Base-by-base conservation (phyloP, 2,888 invertebrate genomes). In the Plutella xylostella region DNA sequence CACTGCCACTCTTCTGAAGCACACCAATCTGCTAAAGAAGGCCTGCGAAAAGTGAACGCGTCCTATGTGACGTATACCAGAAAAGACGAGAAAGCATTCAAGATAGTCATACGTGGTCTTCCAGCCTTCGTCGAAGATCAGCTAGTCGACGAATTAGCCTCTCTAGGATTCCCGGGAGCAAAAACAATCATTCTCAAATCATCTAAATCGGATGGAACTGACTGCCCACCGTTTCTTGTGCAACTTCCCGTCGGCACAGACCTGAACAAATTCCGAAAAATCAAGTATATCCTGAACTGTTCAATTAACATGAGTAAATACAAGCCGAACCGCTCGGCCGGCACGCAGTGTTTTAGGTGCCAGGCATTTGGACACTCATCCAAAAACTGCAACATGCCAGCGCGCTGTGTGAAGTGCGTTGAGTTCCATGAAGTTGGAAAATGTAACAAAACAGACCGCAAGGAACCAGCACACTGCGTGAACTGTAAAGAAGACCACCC, bases 221-320 rank as follows among this genome's bases (percentile, higher is more conserved):
- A 56, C 57, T 60, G 61, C 61, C 65, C 43, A 5, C 41, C 37
- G 1, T 42, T 45, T 6, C 21, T 48, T 2, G 31, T 48, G 63
- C 60, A 59, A 62, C 61, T 60, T 62, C 17, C 28, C 59, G 59
- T 57, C 55, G 63, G 60, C 55, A 60, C 45, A 1, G 48, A 51
- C 17, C 45, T 49, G 5, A 12, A 11, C 0, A 51, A 49, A 40
- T 50, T 53, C 21, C 43, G 45, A 7, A 43, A 47, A 21, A 51
- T 50, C 11, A 49, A 37, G 25, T 51, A 49, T 15, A 22, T 51
- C 4, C 42, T 21, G 20, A 46, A 48, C 30, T 53, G 51, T 37
- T 50, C 48, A 1, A 45, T 51, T 15, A 18, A 47, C 2, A 45
- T 53, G 1, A 14, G 44, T 15, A 49, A 47, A 39, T 51, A 25